These are phyloP conservation scores for Oophaga pumilio DNA, from an alignment of 2,113 vertebrate genomes.

Conservation along the genomic window DNA sequence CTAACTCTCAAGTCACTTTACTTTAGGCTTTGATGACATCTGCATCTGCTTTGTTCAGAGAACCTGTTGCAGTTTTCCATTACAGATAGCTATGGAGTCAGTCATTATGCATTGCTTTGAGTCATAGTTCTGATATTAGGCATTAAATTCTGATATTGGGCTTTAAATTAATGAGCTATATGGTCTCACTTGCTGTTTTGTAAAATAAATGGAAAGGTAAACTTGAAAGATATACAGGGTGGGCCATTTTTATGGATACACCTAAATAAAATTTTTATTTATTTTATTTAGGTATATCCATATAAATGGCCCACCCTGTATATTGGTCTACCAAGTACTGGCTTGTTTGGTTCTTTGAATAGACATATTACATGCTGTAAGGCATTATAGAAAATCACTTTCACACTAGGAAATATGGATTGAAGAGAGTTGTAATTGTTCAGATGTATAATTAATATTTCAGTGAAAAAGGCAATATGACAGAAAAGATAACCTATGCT, in stretches of 20 bases:
- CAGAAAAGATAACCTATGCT: constrained; percentile 4
- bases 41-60: too few species aligned
- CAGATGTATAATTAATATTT: constrained; percentile 8
- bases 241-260: too few species aligned
- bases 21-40: too few species aligned
- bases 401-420: not conserved
- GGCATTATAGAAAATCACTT: not conserved
- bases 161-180: not conserved
- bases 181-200: not conserved
- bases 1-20: too few species aligned
- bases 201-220: not conserved
- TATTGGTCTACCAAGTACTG: not conserved
- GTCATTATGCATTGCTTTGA: too few species aligned
- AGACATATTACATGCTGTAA: not conserved
- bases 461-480: not conserved
- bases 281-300: too few species aligned
- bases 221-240: not conserved
- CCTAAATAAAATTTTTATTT: too few species aligned
- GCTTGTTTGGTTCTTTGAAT: not conserved
- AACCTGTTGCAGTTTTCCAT: too few species aligned
- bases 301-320: too few species aligned
- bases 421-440: not conserved
- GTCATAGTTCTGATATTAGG: too few species aligned
- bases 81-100: too few species aligned
- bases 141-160: too few species aligned